These are phyloP conservation scores for Montipora foliosa DNA, from an alignment of 64 coral and sea anemone species.

Conservation along the genomic window DNA sequence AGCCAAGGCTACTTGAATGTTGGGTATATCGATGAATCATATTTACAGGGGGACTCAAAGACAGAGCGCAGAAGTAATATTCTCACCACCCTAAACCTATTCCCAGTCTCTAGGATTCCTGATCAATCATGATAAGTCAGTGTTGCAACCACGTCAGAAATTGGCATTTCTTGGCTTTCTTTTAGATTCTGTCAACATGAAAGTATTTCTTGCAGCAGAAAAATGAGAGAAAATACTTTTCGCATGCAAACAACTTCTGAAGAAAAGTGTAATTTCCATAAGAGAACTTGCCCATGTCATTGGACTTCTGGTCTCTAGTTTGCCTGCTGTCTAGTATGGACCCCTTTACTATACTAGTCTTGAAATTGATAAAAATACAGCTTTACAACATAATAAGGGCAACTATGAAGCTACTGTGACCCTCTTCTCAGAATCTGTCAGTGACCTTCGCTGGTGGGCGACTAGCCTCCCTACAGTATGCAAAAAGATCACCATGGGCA, in stretches of 20 bases:
- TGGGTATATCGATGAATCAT: slow-evolving; percentile 56
- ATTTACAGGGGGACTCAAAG: slow-evolving; percentile 62
- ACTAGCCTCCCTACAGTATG: slow-evolving; percentile 39
- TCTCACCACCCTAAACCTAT: slow-evolving; percentile 9
- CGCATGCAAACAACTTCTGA: slow-evolving; percentile 33
- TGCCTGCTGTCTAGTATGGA: slow-evolving; percentile 63
- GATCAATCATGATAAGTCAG: slow-evolving; percentile 59
- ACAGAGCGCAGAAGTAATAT: slow-evolving; percentile 43
- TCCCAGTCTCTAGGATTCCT: slow-evolving; percentile 53
- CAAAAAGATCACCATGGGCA: slow-evolving; percentile 39
- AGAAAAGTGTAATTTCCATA: slow-evolving; percentile 36
- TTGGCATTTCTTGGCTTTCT: slow-evolving; percentile 71
- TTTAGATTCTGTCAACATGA: slow-evolving; percentile 64
- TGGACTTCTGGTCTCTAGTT: slow-evolving; percentile 59
- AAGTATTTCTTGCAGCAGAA: slow-evolving; percentile 45
- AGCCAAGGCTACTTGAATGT: slow-evolving; percentile 35
- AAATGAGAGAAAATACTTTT: slow-evolving; percentile 56
- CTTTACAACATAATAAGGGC: slow-evolving; percentile 50
- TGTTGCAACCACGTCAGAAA: slow-evolving; percentile 51
- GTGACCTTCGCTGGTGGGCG: slow-evolving; percentile 63
- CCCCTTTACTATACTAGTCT: neutral
- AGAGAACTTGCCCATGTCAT: slow-evolving; percentile 52
- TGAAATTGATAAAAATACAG: slow-evolving; percentile 73
- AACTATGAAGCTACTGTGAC: slow-evolving; percentile 49
- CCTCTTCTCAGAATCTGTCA: slow-evolving; percentile 46